Conservation (phyloP, 2,113 vertebrate genomes). For the Bolborhynchus lineola region DNA sequence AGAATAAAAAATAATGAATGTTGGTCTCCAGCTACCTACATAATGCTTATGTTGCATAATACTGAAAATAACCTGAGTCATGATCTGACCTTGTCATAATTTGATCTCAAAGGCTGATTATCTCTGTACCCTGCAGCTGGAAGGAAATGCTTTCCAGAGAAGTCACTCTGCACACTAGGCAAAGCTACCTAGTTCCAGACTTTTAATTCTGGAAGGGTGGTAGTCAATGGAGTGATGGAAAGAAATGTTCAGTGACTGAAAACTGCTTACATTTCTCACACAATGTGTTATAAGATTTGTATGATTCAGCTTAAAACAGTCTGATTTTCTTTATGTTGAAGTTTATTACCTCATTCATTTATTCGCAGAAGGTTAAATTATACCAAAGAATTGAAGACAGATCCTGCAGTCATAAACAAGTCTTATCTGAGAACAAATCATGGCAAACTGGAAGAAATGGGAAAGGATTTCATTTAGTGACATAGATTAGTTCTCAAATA, state of each 20-base stretch:
- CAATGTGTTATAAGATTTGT: not conserved
- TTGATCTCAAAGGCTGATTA: not conserved
- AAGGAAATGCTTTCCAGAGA: not conserved
- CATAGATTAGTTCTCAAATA: not conserved
- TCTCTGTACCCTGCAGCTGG: not conserved
- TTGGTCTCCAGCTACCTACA: not conserved
- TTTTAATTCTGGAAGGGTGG: not conserved
- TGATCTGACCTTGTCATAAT: not conserved
- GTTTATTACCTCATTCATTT: not conserved
- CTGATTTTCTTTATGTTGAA: not conserved
- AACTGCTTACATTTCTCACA: not conserved
- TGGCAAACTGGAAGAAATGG: not conserved
- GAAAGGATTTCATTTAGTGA: constrained; percentile 1
- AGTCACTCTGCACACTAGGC: not conserved
- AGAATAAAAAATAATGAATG: not conserved
- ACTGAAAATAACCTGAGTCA: not conserved
- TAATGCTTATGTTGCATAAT: not conserved
- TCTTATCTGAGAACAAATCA: constrained; percentile 3
- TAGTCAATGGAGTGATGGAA: not conserved
- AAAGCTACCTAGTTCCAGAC: not conserved
- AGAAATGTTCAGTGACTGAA: not conserved
- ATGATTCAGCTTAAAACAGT: not conserved
- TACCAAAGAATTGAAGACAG: not conserved
- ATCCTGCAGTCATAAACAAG: not conserved
- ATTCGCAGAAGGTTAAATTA: not conserved